A percentile compares a stretch with the other conserved stretches of the same genome.
These are phyloP conservation scores for Dromaius novaehollandiae DNA, from an alignment of 2,113 vertebrate species.

Conservation along the genomic window DNA sequence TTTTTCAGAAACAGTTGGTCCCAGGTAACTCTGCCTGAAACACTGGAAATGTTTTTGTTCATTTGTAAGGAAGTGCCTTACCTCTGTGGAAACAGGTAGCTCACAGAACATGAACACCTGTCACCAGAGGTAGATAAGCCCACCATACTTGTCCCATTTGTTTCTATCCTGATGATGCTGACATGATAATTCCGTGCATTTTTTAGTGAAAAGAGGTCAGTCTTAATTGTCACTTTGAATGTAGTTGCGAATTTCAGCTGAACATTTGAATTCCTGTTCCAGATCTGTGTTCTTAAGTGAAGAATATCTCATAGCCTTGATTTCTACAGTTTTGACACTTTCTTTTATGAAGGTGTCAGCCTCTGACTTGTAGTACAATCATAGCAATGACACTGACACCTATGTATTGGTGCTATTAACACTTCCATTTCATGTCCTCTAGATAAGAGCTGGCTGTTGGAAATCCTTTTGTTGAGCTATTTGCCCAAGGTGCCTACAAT, in stretches of 20 bases:
- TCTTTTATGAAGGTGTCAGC: constrained; percentile 45
- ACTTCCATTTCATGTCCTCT: constrained; percentile 32
- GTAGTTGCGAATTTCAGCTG: neutral
- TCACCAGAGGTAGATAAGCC: neutral
- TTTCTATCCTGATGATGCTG: neutral
- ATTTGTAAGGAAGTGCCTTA: neutral
- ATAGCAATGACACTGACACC: constrained; percentile 52
- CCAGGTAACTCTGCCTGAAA: neutral
- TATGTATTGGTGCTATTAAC: constrained; percentile 55
- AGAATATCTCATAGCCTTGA: constrained; percentile 24
- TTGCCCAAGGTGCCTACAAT: constrained; percentile 8
- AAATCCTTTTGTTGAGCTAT: constrained; percentile 14
- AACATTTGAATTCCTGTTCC: neutral
- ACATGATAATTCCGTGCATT: neutral
- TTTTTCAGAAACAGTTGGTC: neutral
- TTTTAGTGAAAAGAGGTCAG: neutral
- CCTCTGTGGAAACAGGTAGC: neutral
- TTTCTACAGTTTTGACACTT: constrained; percentile 50
- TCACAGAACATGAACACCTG: neutral
- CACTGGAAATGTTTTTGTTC: neutral
- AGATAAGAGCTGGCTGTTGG: constrained; percentile 30
- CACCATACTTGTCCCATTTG: neutral
- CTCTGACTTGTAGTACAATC: constrained; percentile 36
- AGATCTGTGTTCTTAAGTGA: neutral
- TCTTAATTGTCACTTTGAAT: constrained; percentile 26